Conservation (phyloP, 2,797 vertebrate genomes). For the Iguana delicatissima region DNA sequence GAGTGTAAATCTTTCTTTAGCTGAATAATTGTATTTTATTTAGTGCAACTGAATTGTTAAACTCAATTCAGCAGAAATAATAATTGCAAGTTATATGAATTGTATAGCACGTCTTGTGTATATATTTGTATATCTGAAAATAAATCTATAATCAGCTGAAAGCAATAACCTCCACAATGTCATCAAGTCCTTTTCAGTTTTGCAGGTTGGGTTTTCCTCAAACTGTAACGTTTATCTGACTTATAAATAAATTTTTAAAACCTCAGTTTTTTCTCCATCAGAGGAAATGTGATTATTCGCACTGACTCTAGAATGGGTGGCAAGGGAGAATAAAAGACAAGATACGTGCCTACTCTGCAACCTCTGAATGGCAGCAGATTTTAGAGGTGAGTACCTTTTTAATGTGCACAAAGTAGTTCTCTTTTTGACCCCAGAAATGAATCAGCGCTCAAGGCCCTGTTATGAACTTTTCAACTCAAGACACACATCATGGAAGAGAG, state of each 20-base stretch:
- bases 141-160: neutral
- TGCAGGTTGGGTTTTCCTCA: neutral
- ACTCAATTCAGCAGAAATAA: neutral
- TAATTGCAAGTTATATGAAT: neutral
- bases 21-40: conserved; percentile 5
- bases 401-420: conserved; percentile 27
- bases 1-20: neutral
- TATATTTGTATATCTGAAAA: neutral
- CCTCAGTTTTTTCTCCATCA: neutral
- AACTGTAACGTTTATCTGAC: conserved; percentile 3
- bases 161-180: neutral
- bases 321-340: neutral
- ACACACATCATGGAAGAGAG: conserved; percentile 16
- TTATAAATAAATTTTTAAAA: neutral
- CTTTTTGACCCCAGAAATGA: conserved; percentile 36
- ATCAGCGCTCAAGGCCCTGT: conserved; percentile 49
- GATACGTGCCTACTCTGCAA: neutral
- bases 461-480: conserved; percentile 73
- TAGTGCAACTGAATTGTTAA: neutral
- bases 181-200: neutral
- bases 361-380: neutral
- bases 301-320: neutral
- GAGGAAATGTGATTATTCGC: neutral
- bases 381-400: conserved; percentile 27
- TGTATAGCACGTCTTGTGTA: neutral